These are phyloP conservation scores for Discoglossus pictus DNA, from an alignment of 2,797 vertebrate genomes.

Conservation along the genomic window DNA sequence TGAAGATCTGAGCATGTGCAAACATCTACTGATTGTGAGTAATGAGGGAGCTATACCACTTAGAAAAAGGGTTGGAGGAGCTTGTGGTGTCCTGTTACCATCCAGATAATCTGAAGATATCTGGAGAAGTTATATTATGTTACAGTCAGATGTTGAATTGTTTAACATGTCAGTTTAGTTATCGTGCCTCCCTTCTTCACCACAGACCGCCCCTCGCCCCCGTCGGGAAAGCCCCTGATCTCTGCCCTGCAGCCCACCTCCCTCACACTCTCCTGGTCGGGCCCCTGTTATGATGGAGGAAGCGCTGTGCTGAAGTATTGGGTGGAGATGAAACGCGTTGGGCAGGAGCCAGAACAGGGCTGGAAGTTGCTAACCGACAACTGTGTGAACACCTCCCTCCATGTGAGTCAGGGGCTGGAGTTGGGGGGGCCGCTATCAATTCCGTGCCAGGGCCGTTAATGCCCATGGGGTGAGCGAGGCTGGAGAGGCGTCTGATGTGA, in stretches of 20 bases:
- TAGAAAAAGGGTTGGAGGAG: too few relatives aligned
- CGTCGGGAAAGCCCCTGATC: constrained; percentile 70
- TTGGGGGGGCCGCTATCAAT: constrained; percentile 65
- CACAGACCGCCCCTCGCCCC: constrained; percentile 74
- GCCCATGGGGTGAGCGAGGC: constrained; percentile 70
- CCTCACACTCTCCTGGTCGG: constrained; percentile 78
- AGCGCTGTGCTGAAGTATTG: constrained; percentile 73
- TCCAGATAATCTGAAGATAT: too few relatives aligned
- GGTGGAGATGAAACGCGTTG: constrained; percentile 65
- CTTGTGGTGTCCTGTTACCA: too few relatives aligned
- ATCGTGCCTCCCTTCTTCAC: background rate
- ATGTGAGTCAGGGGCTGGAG: constrained; percentile 64
- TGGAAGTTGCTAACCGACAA: constrained; percentile 67
- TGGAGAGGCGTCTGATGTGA: constrained; percentile 65
- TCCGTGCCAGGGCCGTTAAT: constrained; percentile 75
- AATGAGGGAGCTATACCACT: too few relatives aligned
- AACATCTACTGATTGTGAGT: too few relatives aligned
- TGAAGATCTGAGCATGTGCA: too few relatives aligned
- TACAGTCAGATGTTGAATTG: too few relatives aligned
- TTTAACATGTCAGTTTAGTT: too few relatives aligned
- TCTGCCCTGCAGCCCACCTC: constrained; percentile 58
- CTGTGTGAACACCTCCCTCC: constrained; percentile 74
- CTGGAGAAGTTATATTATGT: too few relatives aligned
- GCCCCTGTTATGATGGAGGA: constrained; percentile 80
- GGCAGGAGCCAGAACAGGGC: constrained; percentile 46